Percentiles rank a stretch among this genome's conserved stretches.
These are phyloP conservation scores for Mus pahari DNA, from an alignment of 2,113 vertebrate species.

Conservation along the genomic window DNA sequence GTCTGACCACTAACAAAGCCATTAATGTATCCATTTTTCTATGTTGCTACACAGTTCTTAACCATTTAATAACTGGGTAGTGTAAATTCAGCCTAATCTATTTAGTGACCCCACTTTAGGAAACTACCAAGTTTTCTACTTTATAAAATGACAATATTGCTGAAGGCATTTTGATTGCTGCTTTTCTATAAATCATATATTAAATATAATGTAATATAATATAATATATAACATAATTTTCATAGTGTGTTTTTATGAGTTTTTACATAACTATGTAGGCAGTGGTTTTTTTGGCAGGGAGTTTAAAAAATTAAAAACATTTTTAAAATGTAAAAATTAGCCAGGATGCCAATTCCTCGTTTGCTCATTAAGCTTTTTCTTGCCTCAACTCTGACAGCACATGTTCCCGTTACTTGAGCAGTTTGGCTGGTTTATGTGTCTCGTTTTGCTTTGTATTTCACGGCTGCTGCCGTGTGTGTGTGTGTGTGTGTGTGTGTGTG, in stretches of 20 bases:
- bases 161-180: neutral
- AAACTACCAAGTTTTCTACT: neutral
- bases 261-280: neutral
- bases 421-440: neutral
- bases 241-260: neutral
- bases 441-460: slow-evolving; percentile 21
- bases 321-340: slow-evolving; percentile 20
- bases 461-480: neutral
- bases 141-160: neutral
- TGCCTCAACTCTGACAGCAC: neutral
- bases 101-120: neutral
- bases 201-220: no score
- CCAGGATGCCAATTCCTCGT: neutral
- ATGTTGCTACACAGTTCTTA: neutral
- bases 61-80: neutral
- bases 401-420: neutral
- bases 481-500: neutral
- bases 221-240: no score
- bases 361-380: neutral
- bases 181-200: neutral
- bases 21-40: slow-evolving; percentile 30
- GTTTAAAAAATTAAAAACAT: slow-evolving; percentile 5
- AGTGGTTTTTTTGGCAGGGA: neutral
- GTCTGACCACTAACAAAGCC: slow-evolving; percentile 10
- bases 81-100: neutral